These are phyloP conservation scores for Acromyrmex charruanus DNA, from an alignment of 1,140 invertebrate species.

Conservation along the genomic window DNA sequence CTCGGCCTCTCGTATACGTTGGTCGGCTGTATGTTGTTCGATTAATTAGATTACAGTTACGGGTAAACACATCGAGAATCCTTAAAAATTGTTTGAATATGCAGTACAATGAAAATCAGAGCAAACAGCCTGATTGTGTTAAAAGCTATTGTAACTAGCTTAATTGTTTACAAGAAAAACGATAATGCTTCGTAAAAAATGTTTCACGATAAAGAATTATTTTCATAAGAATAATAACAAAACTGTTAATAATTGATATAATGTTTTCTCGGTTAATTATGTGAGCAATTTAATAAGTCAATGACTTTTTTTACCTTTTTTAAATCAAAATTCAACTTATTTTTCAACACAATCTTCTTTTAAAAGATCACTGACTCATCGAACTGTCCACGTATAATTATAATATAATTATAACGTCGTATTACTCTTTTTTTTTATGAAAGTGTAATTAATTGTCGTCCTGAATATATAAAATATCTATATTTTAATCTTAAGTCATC, in stretches of 20 bases:
- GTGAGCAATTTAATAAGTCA: too few relatives aligned
- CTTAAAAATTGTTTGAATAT: neutral
- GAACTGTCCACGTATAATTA: too few relatives aligned
- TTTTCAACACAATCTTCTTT: too few relatives aligned
- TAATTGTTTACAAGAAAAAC: neutral
- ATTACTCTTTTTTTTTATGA: neutral
- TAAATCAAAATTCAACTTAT: too few relatives aligned
- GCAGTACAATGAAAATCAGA: constrained; percentile 10
- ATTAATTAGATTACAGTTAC: constrained; percentile 73
- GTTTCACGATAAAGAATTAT: neutral
- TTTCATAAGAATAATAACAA: neutral
- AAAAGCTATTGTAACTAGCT: neutral
- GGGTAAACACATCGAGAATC: constrained; percentile 4
- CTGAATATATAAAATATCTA: neutral
- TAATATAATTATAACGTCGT: too few relatives aligned
- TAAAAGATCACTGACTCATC: too few relatives aligned
- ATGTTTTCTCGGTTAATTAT: neutral
- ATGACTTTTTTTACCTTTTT: too few relatives aligned
- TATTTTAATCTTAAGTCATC: neutral
- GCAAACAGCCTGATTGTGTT: neutral
- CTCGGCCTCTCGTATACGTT: constrained; percentile 49
- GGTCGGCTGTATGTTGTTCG: constrained; percentile 57
- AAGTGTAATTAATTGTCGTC: neutral
- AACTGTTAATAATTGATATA: neutral
- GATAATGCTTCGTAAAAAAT: neutral